Percentiles rank a stretch among this genome's conserved stretches.
phyloP scores from a whole-genome alignment of 2,888 invertebrate species.

The Temnothorax ravouxi region DNA sequence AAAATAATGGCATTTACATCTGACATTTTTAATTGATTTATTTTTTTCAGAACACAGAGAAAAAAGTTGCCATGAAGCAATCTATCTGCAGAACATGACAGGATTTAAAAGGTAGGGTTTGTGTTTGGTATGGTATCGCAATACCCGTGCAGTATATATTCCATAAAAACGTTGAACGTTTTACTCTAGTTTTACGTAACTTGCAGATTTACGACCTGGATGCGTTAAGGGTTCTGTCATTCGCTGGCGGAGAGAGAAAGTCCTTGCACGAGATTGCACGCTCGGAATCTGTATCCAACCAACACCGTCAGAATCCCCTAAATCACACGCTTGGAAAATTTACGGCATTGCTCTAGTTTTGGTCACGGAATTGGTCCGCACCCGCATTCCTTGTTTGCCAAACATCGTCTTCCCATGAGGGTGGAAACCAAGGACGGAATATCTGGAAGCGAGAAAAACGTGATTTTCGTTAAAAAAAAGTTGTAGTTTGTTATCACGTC shows the following conservation, averaged over 20 bases:
- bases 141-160: not conserved
- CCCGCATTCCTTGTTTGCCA: slow-evolving; percentile 13
- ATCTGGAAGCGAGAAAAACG: not conserved
- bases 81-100: not conserved
- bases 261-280: slow-evolving; percentile 67
- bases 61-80: not conserved
- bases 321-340: slow-evolving; percentile 77
- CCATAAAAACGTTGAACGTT: slow-evolving; percentile 77
- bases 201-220: slow-evolving; percentile 77
- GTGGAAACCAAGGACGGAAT: not conserved
- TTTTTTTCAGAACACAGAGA: not conserved
- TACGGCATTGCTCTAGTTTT: slow-evolving; percentile 77
- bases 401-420: not conserved
- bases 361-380: slow-evolving; percentile 61
- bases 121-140: slow-evolving; percentile 10
- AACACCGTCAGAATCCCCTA: slow-evolving; percentile 60
- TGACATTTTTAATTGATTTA: not conserved
- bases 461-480: slow-evolving; percentile 15
- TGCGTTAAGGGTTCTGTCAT: slow-evolving; percentile 42
- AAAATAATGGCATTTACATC: not conserved
- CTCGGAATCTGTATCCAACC: slow-evolving; percentile 56
- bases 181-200: slow-evolving; percentile 81
- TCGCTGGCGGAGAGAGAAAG: slow-evolving; percentile 42
- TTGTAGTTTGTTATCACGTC: not conserved
- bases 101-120: not conserved